phyloP scores from a whole-genome alignment of 1,140 invertebrate genomes.

The Cecropterus lyciades region DNA sequence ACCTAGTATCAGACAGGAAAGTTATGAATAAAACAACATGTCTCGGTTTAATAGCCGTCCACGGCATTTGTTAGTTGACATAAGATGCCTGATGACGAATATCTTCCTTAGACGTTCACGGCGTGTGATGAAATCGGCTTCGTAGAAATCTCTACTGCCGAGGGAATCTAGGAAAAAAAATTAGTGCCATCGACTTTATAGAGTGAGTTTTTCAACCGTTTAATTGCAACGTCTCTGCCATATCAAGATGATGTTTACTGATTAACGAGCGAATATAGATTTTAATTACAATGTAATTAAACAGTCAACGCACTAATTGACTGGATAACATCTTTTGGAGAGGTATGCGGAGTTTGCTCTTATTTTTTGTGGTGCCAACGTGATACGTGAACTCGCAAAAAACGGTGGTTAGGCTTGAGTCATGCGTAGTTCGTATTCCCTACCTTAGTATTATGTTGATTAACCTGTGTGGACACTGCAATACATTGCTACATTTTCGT shows the following conservation, averaged over 20 bases:
- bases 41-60: constrained; percentile 26
- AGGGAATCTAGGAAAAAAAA: constrained; percentile 55
- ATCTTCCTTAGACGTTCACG: constrained; percentile 38
- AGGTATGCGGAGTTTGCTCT: constrained; percentile 40
- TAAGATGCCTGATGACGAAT: constrained; percentile 42
- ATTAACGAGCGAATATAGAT: constrained; percentile 56
- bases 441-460: constrained; percentile 51
- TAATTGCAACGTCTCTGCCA: constrained; percentile 56
- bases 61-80: constrained; percentile 33
- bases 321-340: constrained; percentile 47
- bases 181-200: constrained; percentile 56
- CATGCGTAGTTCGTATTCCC: constrained; percentile 37
- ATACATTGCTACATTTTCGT: constrained; percentile 41
- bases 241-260: constrained; percentile 57
- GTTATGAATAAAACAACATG: constrained; percentile 37
- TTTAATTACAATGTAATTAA: constrained; percentile 69
- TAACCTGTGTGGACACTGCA: constrained; percentile 29
- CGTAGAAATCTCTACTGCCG: constrained; percentile 46
- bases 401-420: constrained; percentile 40
- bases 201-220: constrained; percentile 58
- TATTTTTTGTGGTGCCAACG: constrained; percentile 43
- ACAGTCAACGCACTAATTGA: constrained; percentile 58
- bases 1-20: constrained; percentile 21
- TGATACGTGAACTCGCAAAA: constrained; percentile 37
- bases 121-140: constrained; percentile 51